These are phyloP conservation scores for Neomonachus schauinslandi DNA, from an alignment of 2,113 vertebrate species.

Conservation along the genomic window DNA sequence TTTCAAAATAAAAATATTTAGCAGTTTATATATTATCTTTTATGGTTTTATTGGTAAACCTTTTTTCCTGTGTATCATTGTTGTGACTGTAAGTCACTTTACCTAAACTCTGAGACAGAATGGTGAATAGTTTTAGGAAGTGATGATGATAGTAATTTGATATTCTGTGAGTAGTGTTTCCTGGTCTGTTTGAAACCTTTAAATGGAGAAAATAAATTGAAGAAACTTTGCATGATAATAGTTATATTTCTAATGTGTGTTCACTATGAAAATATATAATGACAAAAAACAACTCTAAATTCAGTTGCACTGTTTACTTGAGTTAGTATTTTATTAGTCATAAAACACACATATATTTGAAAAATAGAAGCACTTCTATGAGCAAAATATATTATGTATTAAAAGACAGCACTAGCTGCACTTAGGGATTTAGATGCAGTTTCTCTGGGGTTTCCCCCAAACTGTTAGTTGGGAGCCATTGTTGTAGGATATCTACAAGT, in stretches of 20 bases:
- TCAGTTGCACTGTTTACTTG: background rate
- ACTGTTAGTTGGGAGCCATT: background rate
- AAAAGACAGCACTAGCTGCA: background rate
- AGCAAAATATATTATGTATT: background rate
- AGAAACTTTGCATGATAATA: background rate
- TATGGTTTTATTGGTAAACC: background rate
- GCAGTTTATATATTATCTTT: constrained; percentile 20
- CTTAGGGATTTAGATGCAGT: background rate
- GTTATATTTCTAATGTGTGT: background rate
- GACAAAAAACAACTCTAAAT: background rate
- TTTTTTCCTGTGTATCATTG: background rate
- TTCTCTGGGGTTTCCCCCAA: background rate
- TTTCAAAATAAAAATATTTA: constrained; percentile 42
- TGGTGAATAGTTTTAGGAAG: background rate
- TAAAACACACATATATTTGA: background rate
- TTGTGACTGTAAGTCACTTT: background rate
- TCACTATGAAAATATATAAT: background rate
- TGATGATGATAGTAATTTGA: background rate
- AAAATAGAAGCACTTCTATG: background rate
- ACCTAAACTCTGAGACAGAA: background rate
- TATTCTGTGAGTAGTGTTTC: background rate
- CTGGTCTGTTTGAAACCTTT: background rate
- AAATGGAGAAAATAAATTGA: constrained; percentile 22
- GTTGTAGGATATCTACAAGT: background rate
- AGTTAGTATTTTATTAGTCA: background rate